Conservation (phyloP, 2,797 vertebrate genomes). For the Ctenopoma kingsleyae region DNA sequence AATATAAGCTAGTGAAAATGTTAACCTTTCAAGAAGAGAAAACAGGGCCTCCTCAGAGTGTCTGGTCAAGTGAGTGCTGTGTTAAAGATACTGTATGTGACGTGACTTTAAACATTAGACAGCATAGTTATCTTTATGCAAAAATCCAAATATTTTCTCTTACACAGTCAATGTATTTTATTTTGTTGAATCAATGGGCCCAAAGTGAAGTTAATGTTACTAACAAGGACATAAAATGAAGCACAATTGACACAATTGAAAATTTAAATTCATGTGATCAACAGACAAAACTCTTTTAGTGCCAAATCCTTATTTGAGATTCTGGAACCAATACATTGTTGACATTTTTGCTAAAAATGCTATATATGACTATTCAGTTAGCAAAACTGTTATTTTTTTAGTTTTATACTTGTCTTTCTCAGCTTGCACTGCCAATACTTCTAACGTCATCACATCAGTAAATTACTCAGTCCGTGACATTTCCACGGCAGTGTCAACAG, state of each 20-base stretch:
- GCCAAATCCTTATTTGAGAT: neutral
- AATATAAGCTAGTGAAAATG: conserved; percentile 64
- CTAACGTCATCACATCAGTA: conserved; percentile 1
- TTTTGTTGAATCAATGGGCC: too few relatives aligned
- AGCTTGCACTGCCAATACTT: neutral
- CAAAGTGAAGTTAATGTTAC: too few relatives aligned
- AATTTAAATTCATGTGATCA: neutral
- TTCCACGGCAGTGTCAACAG: neutral
- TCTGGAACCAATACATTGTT: neutral
- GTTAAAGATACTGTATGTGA: conserved; percentile 1
- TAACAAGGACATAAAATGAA: too few relatives aligned
- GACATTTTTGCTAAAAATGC: neutral
- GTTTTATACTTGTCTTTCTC: neutral
- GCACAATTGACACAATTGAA: too few relatives aligned
- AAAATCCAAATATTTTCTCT: too few relatives aligned
- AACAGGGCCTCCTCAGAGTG: conserved; percentile 48
- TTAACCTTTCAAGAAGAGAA: conserved; percentile 54
- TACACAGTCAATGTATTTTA: too few relatives aligned
- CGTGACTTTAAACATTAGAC: conserved; percentile 26
- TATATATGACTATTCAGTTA: too few relatives aligned
- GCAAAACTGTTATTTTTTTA: too few relatives aligned
- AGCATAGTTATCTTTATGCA: too few relatives aligned
- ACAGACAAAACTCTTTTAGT: too few relatives aligned
- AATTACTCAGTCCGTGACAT: conserved; percentile 11
- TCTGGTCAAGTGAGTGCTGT: conserved; percentile 15